Evolutionary conservation across 1,140 invertebrate genomes (phyloP).

Genomic region (Zaprionus kolodkinae): DNA sequence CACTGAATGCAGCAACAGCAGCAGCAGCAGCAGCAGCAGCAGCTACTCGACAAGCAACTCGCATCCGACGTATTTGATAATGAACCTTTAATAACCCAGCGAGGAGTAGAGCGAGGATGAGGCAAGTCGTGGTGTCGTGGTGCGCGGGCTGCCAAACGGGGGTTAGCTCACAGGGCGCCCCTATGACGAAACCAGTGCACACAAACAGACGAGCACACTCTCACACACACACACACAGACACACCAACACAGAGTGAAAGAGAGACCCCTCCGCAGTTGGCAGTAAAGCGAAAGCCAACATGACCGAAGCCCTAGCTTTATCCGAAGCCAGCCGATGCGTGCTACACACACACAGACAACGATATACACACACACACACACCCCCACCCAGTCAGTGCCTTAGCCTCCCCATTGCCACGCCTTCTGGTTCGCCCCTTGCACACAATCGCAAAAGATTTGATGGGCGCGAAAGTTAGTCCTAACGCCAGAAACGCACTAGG

Average conservation of each 20-base stretch:
- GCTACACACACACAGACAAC: conserved; percentile 1
- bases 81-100: conserved; percentile 68
- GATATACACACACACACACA: neutral
- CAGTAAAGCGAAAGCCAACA: conserved; percentile 31
- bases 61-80: conserved; percentile 54
- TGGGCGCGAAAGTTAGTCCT: no score
- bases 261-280: conserved; percentile 18
- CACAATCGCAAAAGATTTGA: conserved; percentile 2
- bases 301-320: conserved; percentile 35
- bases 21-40: neutral
- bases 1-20: conserved; percentile 22
- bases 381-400: neutral
- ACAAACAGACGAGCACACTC: conserved; percentile 13
- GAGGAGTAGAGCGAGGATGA: conserved; percentile 2
- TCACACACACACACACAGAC: conserved; percentile 8
- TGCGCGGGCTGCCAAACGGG: conserved; percentile 3
- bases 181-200: conserved; percentile 24
- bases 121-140: neutral
- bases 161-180: conserved; percentile 54
- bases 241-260: neutral
- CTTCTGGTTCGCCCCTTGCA: neutral
- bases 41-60: conserved; percentile 28
- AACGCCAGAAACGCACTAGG: neutral
- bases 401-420: neutral
- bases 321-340: conserved; percentile 24